A percentile compares a stretch with the other conserved stretches of the same genome.
Evolutionary conservation across 2,113 vertebrate genomes (phyloP).

Genomic region (Myiozetetes cayanensis): DNA sequence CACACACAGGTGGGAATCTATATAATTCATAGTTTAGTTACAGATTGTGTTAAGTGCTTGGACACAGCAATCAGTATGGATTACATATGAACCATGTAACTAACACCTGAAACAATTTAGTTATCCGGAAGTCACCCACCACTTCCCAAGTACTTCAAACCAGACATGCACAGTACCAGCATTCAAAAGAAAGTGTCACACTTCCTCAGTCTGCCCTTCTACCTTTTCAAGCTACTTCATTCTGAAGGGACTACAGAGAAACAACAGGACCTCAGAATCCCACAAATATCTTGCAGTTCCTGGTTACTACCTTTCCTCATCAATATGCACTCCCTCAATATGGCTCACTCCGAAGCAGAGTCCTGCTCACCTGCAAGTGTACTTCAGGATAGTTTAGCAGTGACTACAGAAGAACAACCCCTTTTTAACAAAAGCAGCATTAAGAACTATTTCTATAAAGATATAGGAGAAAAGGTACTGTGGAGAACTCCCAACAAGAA

Average conservation of each 20-base stretch:
- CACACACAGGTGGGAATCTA: rapidly evolving
- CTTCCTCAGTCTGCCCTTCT: not conserved
- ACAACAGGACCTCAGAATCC: rapidly evolving
- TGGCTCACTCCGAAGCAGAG: not conserved
- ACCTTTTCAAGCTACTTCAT: not conserved
- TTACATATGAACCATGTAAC: not conserved
- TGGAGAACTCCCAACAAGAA: not conserved
- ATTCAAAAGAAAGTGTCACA: not conserved
- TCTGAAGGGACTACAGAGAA: not conserved
- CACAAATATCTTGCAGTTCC: not conserved
- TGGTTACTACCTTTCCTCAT: not conserved
- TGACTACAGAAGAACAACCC: not conserved
- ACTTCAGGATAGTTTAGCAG: not conserved
- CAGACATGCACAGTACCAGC: not conserved
- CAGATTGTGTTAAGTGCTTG: not conserved
- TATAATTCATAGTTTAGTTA: not conserved
- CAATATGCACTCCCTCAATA: not conserved
- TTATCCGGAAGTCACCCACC: not conserved
- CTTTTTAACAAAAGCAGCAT: not conserved
- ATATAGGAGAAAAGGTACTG: not conserved
- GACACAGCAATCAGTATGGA: not conserved
- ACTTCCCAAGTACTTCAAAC: not conserved
- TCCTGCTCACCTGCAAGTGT: not conserved
- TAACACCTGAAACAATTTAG: not conserved
- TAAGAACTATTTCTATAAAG: not conserved